phyloP scores from a whole-genome alignment of 2,888 invertebrate genomes.

The Plebejus anna region DNA sequence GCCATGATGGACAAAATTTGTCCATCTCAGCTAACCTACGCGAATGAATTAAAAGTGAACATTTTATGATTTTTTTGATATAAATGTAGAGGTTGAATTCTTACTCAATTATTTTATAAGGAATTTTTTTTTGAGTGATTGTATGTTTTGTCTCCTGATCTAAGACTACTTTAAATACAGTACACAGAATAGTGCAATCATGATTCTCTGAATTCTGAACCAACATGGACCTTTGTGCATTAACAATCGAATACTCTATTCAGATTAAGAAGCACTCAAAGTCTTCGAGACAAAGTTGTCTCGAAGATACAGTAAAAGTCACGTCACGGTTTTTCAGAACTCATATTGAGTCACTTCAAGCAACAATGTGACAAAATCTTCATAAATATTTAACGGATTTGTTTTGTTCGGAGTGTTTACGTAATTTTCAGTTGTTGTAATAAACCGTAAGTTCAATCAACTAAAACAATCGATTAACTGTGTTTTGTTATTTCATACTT shows the following conservation, averaged over 20 bases:
- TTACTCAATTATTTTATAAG: too few species aligned
- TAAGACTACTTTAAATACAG: too few species aligned
- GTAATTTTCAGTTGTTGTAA: background rate
- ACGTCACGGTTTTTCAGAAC: background rate
- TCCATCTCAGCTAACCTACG: too few species aligned
- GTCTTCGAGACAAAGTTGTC: background rate
- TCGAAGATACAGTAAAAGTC: background rate
- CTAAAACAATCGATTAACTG: constrained; percentile 15
- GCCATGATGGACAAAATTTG: too few species aligned
- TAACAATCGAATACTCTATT: background rate
- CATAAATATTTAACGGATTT: background rate
- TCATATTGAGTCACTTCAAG: background rate
- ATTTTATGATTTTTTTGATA: too few species aligned
- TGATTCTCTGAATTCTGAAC: too few species aligned
- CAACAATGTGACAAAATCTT: constrained; percentile 5
- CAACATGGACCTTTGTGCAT: background rate
- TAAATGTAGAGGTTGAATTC: too few species aligned
- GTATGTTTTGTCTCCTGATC: too few species aligned
- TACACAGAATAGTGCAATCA: too few species aligned
- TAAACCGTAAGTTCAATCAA: background rate
- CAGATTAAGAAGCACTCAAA: background rate
- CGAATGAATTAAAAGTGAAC: too few species aligned
- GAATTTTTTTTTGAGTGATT: too few species aligned
- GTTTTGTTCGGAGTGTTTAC: background rate
- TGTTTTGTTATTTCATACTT: background rate